Evolutionary conservation across 2,113 vertebrate species (phyloP).

Genomic region (Ursus arctos): DNA sequence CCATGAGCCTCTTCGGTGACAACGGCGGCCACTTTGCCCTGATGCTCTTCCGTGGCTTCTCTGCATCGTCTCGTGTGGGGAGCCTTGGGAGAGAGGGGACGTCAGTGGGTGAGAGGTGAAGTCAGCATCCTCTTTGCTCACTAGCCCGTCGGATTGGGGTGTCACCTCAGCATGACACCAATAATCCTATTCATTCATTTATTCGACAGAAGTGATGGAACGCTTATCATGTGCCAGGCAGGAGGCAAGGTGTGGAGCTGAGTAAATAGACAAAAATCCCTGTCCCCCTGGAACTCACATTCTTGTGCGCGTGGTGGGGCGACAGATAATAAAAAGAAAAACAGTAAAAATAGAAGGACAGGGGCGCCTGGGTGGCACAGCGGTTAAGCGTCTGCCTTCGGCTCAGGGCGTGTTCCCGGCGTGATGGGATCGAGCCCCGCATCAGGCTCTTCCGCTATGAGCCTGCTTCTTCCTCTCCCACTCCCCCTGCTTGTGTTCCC

Average conservation of each 20-base stretch:
- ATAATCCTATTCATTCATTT: not conserved
- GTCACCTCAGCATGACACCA: not conserved
- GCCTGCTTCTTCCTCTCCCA: no score
- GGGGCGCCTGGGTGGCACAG: no score
- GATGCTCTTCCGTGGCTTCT: not conserved
- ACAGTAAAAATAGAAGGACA: not conserved
- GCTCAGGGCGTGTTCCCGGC: no score
- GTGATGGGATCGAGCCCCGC: no score
- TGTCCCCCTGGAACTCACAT: not conserved
- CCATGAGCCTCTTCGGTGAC: not conserved
- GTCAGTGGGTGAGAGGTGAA: not conserved
- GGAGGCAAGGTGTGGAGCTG: not conserved
- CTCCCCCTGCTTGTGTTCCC: no score
- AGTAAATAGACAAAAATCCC: not conserved
- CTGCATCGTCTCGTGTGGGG: not conserved
- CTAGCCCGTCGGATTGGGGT: not conserved
- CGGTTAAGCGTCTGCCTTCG: no score
- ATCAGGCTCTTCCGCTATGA: no score
- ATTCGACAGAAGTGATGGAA: not conserved
- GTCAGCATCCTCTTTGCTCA: not conserved
- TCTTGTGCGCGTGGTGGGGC: not conserved
- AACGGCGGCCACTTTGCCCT: not conserved
- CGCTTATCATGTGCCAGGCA: not conserved
- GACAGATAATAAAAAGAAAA: not conserved
- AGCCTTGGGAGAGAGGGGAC: not conserved